Percentiles rank a stretch among this genome's conserved stretches.
Conservation (phyloP, 2,113 vertebrate species). For the Propithecus coquereli region DNA sequence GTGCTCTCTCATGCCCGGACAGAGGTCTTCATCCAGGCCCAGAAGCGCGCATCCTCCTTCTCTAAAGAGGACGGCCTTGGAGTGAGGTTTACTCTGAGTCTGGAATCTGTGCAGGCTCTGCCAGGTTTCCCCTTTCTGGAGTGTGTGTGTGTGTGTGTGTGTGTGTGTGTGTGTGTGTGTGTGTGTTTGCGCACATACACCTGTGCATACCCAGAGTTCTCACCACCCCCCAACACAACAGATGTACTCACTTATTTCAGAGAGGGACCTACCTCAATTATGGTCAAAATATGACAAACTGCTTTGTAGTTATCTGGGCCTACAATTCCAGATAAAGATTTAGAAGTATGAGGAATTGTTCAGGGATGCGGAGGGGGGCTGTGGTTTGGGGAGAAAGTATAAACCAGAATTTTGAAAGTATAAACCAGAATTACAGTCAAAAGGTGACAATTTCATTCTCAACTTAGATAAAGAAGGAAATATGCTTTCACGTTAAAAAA, state of each 20-base stretch:
- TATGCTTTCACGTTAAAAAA: neutral
- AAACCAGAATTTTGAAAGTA: neutral
- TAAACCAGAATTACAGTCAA: neutral
- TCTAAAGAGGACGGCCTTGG: neutral
- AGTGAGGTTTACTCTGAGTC: no score
- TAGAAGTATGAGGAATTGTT: neutral
- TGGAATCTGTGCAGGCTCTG: neutral
- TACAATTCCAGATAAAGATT: neutral
- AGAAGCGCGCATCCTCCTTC: rapidly evolving
- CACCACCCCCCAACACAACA: neutral
- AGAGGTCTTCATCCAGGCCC: neutral
- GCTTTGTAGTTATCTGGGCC: neutral
- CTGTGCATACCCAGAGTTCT: neutral
- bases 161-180: neutral
- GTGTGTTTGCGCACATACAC: rapidly evolving
- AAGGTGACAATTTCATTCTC: neutral
- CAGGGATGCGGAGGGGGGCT: neutral
- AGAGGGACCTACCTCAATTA: neutral
- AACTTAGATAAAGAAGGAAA: neutral
- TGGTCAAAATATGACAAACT: neutral
- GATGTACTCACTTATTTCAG: neutral
- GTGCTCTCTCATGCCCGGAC: neutral
- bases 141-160: no score
- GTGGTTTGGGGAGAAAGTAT: neutral
- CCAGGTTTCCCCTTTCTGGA: neutral